Evolutionary conservation across 2,888 invertebrate species (phyloP).

Genomic region (Seladonia tumulorum): DNA sequence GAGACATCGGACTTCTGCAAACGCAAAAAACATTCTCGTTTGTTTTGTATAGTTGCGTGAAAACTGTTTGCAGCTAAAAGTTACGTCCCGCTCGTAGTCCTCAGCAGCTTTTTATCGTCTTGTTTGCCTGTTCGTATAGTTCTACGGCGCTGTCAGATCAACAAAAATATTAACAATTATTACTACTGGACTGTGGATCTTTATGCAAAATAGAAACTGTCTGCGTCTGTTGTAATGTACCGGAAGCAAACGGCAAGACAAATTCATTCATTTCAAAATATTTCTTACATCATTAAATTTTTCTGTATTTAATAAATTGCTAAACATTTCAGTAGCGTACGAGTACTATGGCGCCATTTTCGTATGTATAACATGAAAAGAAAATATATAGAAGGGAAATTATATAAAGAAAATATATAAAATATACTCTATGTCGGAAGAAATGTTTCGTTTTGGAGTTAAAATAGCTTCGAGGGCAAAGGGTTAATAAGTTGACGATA

Average conservation of each 20-base stretch:
- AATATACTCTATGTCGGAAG: too few species aligned
- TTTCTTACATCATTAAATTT: too few species aligned
- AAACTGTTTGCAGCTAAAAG: neutral
- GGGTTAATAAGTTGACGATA: neutral
- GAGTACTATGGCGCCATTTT: too few species aligned
- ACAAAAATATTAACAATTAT: neutral
- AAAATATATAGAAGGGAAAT: too few species aligned
- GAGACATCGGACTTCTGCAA: neutral
- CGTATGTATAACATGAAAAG: too few species aligned
- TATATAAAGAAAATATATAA: too few species aligned
- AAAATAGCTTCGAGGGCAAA: too few species aligned
- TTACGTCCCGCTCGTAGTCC: too few species aligned
- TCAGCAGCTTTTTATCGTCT: neutral
- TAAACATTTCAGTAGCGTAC: too few species aligned
- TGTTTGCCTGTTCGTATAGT: neutral
- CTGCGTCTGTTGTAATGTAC: neutral
- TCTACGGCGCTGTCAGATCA: neutral
- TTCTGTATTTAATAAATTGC: too few species aligned
- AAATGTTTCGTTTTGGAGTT: too few species aligned
- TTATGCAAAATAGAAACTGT: neutral
- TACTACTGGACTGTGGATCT: neutral
- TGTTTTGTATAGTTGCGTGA: neutral
- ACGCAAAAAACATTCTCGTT: conserved; percentile 6
- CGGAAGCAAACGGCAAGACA: neutral
- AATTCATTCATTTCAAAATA: too few species aligned